Percentiles rank a stretch among this genome's conserved stretches.
phyloP scores from a whole-genome alignment of 2,797 vertebrate species.

The Botia almorhae region DNA sequence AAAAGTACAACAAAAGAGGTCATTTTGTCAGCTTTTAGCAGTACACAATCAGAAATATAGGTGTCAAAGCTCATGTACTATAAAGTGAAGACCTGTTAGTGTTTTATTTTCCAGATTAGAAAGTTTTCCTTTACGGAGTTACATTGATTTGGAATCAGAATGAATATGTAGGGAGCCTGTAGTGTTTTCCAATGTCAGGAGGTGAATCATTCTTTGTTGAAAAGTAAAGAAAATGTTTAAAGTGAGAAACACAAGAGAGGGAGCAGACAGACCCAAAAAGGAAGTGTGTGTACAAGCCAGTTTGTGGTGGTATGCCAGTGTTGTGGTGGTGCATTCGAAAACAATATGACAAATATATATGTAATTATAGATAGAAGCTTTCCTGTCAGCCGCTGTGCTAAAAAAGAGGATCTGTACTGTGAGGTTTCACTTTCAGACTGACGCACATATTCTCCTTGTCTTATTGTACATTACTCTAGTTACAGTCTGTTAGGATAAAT shows the following conservation, averaged over 20 bases:
- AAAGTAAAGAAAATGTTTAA: constrained; percentile 38
- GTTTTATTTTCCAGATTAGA: not conserved
- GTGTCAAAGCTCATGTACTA: too few relatives aligned
- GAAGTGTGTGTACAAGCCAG: constrained; percentile 44
- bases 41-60: too few relatives aligned
- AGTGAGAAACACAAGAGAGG: constrained; percentile 40
- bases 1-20: too few relatives aligned
- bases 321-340: constrained; percentile 29
- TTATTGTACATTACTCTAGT: not conserved
- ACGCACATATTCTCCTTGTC: constrained; percentile 6
- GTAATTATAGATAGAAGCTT: constrained; percentile 52
- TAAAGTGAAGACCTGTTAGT: too few relatives aligned
- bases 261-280: constrained; percentile 5
- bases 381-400: constrained; percentile 40
- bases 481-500: not conserved
- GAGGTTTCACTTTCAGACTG: constrained; percentile 38
- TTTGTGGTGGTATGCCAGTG: constrained; percentile 43
- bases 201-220: constrained; percentile 34
- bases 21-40: too few relatives aligned
- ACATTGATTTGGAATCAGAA: not conserved
- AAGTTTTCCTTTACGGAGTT: not conserved
- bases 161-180: not conserved
- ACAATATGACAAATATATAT: constrained; percentile 43
- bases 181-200: constrained; percentile 1
- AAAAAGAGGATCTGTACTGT: constrained; percentile 29